These are phyloP conservation scores for Lasioglossum calceatum DNA, from an alignment of 2,888 invertebrate species.

Conservation along the genomic window DNA sequence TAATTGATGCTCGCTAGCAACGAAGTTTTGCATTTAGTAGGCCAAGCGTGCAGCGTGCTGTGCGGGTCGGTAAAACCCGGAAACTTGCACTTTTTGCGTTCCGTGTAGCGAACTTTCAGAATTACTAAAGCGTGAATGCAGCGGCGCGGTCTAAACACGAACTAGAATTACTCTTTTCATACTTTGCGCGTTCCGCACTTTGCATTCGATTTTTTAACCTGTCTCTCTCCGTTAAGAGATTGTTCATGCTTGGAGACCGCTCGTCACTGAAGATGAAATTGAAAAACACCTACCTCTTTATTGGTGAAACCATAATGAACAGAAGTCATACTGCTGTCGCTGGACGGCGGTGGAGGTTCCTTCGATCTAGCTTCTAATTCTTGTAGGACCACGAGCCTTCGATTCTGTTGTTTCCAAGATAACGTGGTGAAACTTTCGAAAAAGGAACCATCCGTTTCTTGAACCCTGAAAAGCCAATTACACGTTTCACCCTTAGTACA, in stretches of 20 bases:
- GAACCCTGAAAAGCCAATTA: constrained; percentile 89
- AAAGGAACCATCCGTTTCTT: constrained; percentile 97
- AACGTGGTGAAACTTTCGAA: constrained; percentile 97
- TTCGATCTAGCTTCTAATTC: constrained; percentile 89
- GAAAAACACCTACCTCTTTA: constrained; percentile 71
- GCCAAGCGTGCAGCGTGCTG: neutral
- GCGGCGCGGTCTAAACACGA: neutral
- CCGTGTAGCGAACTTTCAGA: constrained; percentile 28
- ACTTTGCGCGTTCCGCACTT: neutral
- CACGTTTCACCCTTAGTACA: neutral
- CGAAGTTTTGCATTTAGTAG: constrained; percentile 37
- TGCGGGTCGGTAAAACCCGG: constrained; percentile 12
- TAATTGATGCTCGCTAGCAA: constrained; percentile 30
- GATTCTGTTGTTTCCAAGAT: constrained; percentile 96
- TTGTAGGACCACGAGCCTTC: constrained; percentile 91
- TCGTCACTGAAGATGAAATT: neutral
- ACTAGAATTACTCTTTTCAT: neutral
- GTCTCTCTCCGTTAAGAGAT: neutral
- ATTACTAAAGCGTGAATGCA: constrained; percentile 26
- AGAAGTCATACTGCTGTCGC: constrained; percentile 84
- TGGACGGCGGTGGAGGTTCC: constrained; percentile 85
- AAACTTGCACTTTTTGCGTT: constrained; percentile 22
- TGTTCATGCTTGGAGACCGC: neutral
- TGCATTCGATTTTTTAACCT: neutral
- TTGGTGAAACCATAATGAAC: constrained; percentile 75